Evolutionary conservation across 2,888 invertebrate genomes (phyloP), one percentile per base, ranked within the genome.

Genomic region (Scaptomyza reducta): DNA sequence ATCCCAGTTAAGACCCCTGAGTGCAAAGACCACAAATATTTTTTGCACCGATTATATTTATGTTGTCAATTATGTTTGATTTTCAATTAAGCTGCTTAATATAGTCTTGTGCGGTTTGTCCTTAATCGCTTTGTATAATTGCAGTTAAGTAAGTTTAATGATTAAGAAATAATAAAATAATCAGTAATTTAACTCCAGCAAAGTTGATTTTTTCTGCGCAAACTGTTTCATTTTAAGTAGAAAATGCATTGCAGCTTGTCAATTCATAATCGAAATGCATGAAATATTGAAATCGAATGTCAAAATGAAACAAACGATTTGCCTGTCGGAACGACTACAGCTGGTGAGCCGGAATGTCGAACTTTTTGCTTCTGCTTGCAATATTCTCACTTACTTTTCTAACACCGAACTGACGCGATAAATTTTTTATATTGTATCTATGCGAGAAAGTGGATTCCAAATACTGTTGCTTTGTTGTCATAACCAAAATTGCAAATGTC

Each of bases 221-320:
- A 38, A 44, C 44, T 62, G 38, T 57, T 57, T 13, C 14, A 11
- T 9, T 22, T 5, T 6, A 67, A 47, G 41, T 29, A 14, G 33
- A 47, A 57, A 41, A 41, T 49, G 29, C 41, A 56, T 33, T 10
- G 47, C 51, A 61, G 38, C 18, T 54, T 71, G 62, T 56, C 66
- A 49, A 44, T 33, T 44, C 25, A 31, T 53, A 55, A 42, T 46
- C 44, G 38, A 60, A 61, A 53, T 64, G 50, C 51, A 59, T 68
- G 58, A 73, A 68, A 67, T 63, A 63, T 73, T 59, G 42, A 67
- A 73, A 63, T 61, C 54, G 45, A 68, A 58, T 72, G 72, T 68
- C 61, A 61, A 58, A 61, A 64, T 58, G 16, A n/a, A 10, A 44
- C 16, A 63, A 68, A 58, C 54, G 56, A 62, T 66, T 51, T 67